Evolutionary conservation across 2,888 invertebrate species (phyloP), one percentile per base, ranked within the genome.

Genomic region (Spodoptera littoralis): DNA sequence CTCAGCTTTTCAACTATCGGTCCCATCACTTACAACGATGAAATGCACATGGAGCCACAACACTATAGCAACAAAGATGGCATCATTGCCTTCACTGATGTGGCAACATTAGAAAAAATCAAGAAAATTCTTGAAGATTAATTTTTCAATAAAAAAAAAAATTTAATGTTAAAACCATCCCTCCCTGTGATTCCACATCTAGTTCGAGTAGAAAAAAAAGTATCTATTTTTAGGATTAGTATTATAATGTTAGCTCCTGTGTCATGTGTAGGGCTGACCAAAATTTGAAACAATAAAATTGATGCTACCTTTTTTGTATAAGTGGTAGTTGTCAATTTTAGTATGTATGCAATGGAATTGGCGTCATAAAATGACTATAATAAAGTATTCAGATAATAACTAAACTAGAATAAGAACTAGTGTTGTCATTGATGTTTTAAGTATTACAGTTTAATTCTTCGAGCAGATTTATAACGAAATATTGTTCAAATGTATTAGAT

Each of bases 31-130:
- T 94, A 94, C 73, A 92, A 91, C 71, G 86, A 87, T 69, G 82
- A 87, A 9, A 70, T 78, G 27, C 76, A 80, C 62, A 74, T 80
- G 41, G 86, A 89, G n/a, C 84, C 87, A n/a, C 85, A 90, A 58
- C 69, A 83, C 50, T 92, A 91, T 76, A 88, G 90, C 69, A 94
- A 94, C 77, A 79, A 84, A 68, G 87, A 87, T 64, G 94, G 94
- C 11, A 86, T 94, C 27, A 88, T 93, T 70, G 93, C 94, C 44
- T 94, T 84, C 69, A 81, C 72, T 47, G 76, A 87, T 64, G 50
- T 73, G 56, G 63, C 77, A 50, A 76, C 88, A 8, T 83, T 88
- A 41, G 72, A 88, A 56, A 84, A 89, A 49, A 78, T 90, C 22
- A 82, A 82, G 73, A 72, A 71, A 48, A 70, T 85, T 53, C 71